Conservation (phyloP, 2,113 vertebrate genomes). For the Dendropsophus ebraccatus region DNA sequence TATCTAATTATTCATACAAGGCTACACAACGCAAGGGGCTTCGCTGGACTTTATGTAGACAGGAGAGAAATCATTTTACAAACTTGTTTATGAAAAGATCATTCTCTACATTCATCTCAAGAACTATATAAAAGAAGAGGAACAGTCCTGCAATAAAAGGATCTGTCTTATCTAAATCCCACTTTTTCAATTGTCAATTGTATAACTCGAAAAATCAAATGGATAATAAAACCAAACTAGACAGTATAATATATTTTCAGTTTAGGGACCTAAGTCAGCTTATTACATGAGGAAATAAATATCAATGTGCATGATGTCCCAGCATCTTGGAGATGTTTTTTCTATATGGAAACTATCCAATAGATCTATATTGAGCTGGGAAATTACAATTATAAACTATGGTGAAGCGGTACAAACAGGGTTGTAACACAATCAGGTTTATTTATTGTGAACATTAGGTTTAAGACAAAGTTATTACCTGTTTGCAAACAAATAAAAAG, state of each 20-base stretch:
- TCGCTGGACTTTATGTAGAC: neutral
- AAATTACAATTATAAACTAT: neutral
- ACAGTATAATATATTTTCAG: neutral
- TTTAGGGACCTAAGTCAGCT: neutral
- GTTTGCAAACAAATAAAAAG: too few species aligned
- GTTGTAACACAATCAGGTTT: neutral
- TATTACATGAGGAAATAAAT: neutral
- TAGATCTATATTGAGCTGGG: neutral
- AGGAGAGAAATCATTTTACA: neutral
- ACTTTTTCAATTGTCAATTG: conserved; percentile 1
- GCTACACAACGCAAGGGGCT: neutral
- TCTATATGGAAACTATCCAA: neutral
- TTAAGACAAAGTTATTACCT: too few species aligned
- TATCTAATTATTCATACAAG: neutral
- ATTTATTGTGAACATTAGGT: neutral
- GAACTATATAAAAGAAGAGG: neutral
- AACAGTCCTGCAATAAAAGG: neutral
- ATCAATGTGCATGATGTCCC: neutral
- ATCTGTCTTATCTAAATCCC: neutral
- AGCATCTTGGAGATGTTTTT: neutral
- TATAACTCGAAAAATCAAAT: neutral
- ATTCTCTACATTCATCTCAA: neutral
- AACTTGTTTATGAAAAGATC: neutral
- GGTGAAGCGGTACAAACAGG: neutral
- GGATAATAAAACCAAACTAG: neutral